Evolutionary conservation across 2,888 invertebrate species (phyloP).

Genomic region (Trichacis sp.): DNA sequence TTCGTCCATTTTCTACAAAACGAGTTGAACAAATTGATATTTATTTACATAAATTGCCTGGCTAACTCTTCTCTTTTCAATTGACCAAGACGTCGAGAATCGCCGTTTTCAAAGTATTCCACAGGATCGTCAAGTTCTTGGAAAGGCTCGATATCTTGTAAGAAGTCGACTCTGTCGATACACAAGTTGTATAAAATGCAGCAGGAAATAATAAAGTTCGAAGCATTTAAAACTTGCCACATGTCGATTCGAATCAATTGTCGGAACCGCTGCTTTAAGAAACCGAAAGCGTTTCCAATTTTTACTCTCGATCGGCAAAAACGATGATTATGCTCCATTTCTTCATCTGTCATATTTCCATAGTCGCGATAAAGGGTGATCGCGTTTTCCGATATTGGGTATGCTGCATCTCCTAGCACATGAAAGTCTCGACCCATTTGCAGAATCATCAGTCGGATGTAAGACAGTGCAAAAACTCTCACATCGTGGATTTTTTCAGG

Average conservation of each 20-base stretch:
- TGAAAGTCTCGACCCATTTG: constrained; percentile 12
- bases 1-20: too few species aligned
- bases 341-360: constrained; percentile 46
- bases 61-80: too few species aligned
- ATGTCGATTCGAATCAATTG: constrained; percentile 38
- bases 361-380: constrained; percentile 53
- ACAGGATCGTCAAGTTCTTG: background rate
- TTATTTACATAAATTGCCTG: too few species aligned
- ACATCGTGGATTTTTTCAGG: too few species aligned
- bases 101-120: too few species aligned
- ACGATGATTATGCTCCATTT: constrained; percentile 49
- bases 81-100: too few species aligned
- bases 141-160: background rate
- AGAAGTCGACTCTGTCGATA: background rate
- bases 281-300: constrained; percentile 52
- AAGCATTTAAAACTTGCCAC: constrained; percentile 15
- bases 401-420: constrained; percentile 51
- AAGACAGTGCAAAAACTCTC: background rate
- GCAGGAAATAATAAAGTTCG: constrained; percentile 25
- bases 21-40: too few species aligned
- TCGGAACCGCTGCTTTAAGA: constrained; percentile 54
- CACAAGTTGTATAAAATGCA: constrained; percentile 18
- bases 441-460: background rate
- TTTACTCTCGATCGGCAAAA: constrained; percentile 48
- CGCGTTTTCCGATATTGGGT: constrained; percentile 43